Conservation (phyloP, 2,888 invertebrate species). For the Orthosia gothica region DNA sequence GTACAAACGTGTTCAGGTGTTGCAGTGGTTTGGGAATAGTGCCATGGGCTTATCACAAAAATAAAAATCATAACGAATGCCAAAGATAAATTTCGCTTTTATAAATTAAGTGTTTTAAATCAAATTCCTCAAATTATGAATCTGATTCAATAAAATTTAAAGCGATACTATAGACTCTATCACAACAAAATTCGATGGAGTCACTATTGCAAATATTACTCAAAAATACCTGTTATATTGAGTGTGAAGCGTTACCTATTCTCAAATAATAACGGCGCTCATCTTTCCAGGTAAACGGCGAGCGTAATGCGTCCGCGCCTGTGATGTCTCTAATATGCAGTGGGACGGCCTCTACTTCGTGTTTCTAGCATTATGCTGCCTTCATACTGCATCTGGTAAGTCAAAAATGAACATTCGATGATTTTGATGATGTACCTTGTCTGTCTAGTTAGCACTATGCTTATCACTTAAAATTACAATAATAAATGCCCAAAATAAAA, state of each 20-base stretch:
- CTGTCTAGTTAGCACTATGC: slow-evolving; percentile 59
- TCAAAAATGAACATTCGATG: slow-evolving; percentile 11
- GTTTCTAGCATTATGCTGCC: slow-evolving; percentile 88
- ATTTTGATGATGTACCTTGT: slow-evolving; percentile 21
- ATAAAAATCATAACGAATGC: too few species aligned
- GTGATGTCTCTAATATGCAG: slow-evolving; percentile 91
- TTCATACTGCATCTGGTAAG: slow-evolving; percentile 88
- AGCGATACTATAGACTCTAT: too few species aligned
- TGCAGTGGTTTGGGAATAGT: too few species aligned
- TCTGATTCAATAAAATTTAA: neutral
- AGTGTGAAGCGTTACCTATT: neutral
- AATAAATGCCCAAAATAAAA: neutral
- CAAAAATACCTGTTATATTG: neutral
- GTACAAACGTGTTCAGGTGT: too few species aligned
- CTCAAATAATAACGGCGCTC: neutral
- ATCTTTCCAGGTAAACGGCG: slow-evolving; percentile 80
- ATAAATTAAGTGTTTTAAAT: neutral
- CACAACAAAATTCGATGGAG: neutral
- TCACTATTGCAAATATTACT: neutral
- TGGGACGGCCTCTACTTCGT: slow-evolving; percentile 88
- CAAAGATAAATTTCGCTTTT: too few species aligned
- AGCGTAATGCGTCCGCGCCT: slow-evolving; percentile 83
- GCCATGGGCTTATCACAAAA: too few species aligned
- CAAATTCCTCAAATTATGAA: neutral
- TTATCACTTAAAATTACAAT: slow-evolving; percentile 44